Conservation (phyloP, 2,797 vertebrate genomes). For the Hephaestus fuliginosus region DNA sequence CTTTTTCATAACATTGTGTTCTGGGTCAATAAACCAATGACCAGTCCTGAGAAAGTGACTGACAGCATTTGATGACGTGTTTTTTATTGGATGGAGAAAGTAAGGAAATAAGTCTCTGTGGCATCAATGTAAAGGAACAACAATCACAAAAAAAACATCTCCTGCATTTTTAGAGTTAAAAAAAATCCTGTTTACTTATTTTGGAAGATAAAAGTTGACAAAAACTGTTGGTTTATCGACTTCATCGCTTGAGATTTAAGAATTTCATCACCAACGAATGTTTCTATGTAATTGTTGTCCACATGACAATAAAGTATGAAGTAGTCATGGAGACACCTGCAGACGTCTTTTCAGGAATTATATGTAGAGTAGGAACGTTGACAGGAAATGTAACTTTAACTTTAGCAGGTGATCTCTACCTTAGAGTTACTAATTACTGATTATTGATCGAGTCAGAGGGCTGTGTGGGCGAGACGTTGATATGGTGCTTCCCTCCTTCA, state of each 20-base stretch:
- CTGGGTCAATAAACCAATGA: slow-evolving; percentile 20
- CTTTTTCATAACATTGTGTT: slow-evolving; percentile 24
- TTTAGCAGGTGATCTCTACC: too few relatives aligned
- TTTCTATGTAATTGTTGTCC: too few relatives aligned
- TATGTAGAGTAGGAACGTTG: too few relatives aligned
- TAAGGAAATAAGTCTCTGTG: background rate
- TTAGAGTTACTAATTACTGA: too few relatives aligned
- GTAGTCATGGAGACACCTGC: too few relatives aligned
- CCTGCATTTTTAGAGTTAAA: background rate
- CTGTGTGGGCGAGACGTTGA: too few relatives aligned
- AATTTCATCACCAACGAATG: too few relatives aligned
- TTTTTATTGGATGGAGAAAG: slow-evolving; percentile 32
- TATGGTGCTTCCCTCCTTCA: too few relatives aligned
- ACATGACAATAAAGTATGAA: too few relatives aligned
- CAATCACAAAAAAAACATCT: background rate
- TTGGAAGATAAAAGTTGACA: background rate
- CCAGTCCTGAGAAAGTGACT: slow-evolving; percentile 14
- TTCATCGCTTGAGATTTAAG: background rate
- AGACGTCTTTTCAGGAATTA: too few relatives aligned
- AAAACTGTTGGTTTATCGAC: background rate
- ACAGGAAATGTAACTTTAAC: too few relatives aligned
- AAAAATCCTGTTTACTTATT: background rate
- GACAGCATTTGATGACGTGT: background rate
- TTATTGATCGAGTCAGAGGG: too few relatives aligned
- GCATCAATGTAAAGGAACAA: background rate